Base-by-base conservation (phyloP, 1,140 invertebrate genomes). In the Cyclargus thomasi region DNA sequence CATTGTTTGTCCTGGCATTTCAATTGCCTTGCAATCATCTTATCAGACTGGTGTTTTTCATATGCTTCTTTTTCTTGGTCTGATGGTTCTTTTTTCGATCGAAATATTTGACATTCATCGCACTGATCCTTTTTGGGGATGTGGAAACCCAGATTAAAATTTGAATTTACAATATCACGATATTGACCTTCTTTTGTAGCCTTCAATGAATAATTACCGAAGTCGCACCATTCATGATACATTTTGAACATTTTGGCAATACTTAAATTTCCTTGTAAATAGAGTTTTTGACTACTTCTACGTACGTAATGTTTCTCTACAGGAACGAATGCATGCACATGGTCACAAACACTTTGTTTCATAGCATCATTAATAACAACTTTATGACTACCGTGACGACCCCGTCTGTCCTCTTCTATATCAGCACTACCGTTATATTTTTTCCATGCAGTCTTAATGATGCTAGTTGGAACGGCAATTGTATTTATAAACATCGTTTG, bases 1-100 rank as follows among this genome's bases (percentile, higher is more conserved):
- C 39, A 36, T 64, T 67, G 53, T 69, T 71, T 74, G 57, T 74
- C 69, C 69, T 65, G 18, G 7, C 16, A 39, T 53, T 73, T 70
- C 18, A 62, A 62, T 55, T 70, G 23, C 6, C 69, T 22, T 23
- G 67, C 67, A 4, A 67, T 8, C 18, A 62, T 67, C 63, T 70
- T 73, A 62, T 70, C 67, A 55, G n/a, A n/a, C 21, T 21, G 36
- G 53, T 64, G 63, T 64, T 64, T 35, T 10, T 23, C 6, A 21
- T 47, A 22, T 21, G 53, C 17, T 64, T 64, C 18, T 64, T 53
- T 64, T 22, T 64, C 63, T 53, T n/a, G 20, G 17, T 53, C 63
- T 2, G 20, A 47, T 53, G 63, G 63, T 16, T 21, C 47, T 36
- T 17, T n/a, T n/a, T n/a, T n/a, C n/a, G n/a, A n/a, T n/a, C n/a